These are phyloP conservation scores for Botrylloides violaceus DNA, from an alignment of 23 tunicate genomes.

Conservation along the genomic window DNA sequence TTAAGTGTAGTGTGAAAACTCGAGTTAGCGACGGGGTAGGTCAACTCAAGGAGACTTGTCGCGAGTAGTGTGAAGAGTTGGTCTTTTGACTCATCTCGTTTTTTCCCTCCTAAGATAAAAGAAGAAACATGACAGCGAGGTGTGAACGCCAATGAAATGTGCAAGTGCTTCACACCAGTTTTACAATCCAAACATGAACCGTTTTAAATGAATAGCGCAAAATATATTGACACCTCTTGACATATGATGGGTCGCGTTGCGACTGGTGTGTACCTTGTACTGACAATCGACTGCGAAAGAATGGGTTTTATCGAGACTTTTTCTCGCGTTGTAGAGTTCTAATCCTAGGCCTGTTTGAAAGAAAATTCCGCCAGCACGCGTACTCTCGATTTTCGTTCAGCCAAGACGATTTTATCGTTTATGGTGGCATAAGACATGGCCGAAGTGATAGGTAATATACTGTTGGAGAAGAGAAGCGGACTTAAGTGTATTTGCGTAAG, in stretches of 20 bases:
- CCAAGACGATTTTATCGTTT: not conserved
- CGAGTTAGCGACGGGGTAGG: too few species aligned
- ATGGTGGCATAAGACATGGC: not conserved
- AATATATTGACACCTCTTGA: not conserved
- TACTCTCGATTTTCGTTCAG: not conserved
- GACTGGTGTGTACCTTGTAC: not conserved
- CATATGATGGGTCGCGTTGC: not conserved
- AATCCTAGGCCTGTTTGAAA: not conserved
- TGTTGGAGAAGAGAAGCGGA: not conserved
- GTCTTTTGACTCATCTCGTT: not conserved
- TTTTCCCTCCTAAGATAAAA: not conserved
- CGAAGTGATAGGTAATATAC: not conserved
- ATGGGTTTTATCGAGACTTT: not conserved
- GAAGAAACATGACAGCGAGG: conserved; percentile 3
- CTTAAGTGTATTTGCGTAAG: conserved; percentile 16
- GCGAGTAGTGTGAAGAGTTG: not conserved
- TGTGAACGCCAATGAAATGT: conserved; percentile 4
- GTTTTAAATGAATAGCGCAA: not conserved
- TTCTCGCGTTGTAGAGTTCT: not conserved
- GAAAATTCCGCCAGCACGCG: not conserved
- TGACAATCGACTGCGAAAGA: not conserved
- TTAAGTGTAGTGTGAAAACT: too few species aligned
- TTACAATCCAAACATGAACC: conserved; percentile 7
- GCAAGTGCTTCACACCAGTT: conserved; percentile 27
- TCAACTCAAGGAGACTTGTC: too few species aligned